phyloP scores from a whole-genome alignment of 2,113 vertebrate genomes.

The Takifugu flavidus region DNA sequence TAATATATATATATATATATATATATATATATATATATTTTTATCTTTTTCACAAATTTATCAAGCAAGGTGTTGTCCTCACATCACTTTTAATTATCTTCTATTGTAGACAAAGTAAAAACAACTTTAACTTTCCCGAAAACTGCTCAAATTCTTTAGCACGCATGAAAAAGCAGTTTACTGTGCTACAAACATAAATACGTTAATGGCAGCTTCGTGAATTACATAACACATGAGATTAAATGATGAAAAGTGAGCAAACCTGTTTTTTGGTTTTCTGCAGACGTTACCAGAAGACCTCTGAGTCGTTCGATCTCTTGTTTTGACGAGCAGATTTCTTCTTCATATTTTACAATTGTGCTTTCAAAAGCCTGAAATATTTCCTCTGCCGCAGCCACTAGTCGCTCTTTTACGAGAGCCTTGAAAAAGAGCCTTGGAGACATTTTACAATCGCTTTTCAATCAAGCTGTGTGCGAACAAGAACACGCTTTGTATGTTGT shows the following conservation, averaged over 20 bases:
- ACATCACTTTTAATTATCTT: no score
- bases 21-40: no score
- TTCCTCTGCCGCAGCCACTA: conserved; percentile 48
- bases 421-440: conserved; percentile 29
- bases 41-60: no score
- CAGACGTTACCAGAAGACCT: conserved; percentile 34
- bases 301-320: conserved; percentile 53
- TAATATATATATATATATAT: no score
- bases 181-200: no score
- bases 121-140: no score
- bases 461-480: background rate
- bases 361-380: conserved; percentile 54
- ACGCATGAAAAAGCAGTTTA: no score
- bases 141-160: no score
- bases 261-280: conserved; percentile 40
- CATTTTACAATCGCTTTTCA: conserved; percentile 16
- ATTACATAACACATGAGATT: background rate
- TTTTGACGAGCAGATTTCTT: conserved; percentile 41
- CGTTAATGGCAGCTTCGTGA: background rate
- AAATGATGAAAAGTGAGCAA: background rate
- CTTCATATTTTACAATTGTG: conserved; percentile 54
- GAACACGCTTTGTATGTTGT: background rate
- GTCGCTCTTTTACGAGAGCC: conserved; percentile 46
- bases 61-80: no score
- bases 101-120: no score